Evolutionary conservation across 1,140 invertebrate genomes (phyloP), one percentile per base, ranked within the genome.

Genomic region (Dolichoris vasculosae): DNA sequence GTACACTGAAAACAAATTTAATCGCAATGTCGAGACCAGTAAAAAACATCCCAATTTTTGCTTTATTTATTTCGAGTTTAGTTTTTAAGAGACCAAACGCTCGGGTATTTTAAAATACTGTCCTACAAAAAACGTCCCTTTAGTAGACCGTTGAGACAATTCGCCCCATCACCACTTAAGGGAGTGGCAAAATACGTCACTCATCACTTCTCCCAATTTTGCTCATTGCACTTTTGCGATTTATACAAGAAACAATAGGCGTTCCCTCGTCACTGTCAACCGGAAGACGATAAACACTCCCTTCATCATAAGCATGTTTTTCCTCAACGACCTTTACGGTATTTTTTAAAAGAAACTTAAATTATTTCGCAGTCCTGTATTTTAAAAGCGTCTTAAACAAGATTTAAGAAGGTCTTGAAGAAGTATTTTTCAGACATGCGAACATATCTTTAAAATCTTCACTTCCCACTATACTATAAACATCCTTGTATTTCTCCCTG

Each of bases 231-330:
- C 13, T 43, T 26, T 73, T 26, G 9, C 69, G 23, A 43, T 73
- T 73, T 73, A 73, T 23, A n/a, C 26, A n/a, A 40, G 26, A 73
- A 11, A 73, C 40, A 73, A 43, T 73, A n/a, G 69, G 69, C 38
- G 38, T 73, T n/a, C 20, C 23, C 69, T 73, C 26, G 69, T 73
- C 69, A 73, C 23, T 73, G 69, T 73, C 20, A 2, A 32, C 69
- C 8, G 4, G 11, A 43, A 43, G 38, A 73, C 69, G 69, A 43
- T 73, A 73, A 73, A 73, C 69, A 43, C 23, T 73, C 69, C 63
- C 63, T 32, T 67, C 13, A n/a, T 9, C 20, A 35, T 17, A 2
- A 11, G 63, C 63, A 35, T 13, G 20, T 35, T 67, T 67, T 73
- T 30, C 0, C 23, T 59, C 55, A 9, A 59, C 26, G 38, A 43